Evolutionary conservation across 2,797 vertebrate genomes (phyloP).

Genomic region (Poeciliopsis gracilis): DNA sequence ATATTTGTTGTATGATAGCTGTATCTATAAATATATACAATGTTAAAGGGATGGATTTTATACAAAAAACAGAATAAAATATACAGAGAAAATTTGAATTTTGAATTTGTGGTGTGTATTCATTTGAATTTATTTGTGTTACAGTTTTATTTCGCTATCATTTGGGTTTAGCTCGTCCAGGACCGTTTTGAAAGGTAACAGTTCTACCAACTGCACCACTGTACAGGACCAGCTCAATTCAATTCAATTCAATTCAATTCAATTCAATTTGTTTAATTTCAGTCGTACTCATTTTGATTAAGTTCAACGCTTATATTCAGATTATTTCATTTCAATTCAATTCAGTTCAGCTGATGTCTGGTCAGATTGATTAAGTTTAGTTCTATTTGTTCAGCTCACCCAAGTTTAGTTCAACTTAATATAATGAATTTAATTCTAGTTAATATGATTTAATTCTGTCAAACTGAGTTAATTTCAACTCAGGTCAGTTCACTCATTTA

Average conservation of each 20-base stretch:
- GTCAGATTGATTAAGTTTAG: not conserved
- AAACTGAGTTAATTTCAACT: not conserved
- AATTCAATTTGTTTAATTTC: not conserved
- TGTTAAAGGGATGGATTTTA: constrained; percentile 78
- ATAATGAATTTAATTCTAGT: not conserved
- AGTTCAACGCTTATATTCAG: not conserved
- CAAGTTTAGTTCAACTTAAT: not conserved
- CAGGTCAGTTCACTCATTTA: not conserved
- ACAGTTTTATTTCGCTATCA: not conserved
- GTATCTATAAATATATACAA: constrained; percentile 81
- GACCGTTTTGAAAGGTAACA: not conserved
- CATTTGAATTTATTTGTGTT: not conserved
- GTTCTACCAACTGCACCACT: too few relatives aligned
- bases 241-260: too few relatives aligned
- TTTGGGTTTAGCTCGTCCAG: not conserved
- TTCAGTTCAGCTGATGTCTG: not conserved
- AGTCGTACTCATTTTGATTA: not conserved
- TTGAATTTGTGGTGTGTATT: not conserved
- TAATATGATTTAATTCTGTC: not conserved
- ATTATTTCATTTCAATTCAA: not conserved
- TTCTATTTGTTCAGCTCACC: not conserved
- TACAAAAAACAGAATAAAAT: constrained; percentile 78
- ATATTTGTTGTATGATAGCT: constrained; percentile 82
- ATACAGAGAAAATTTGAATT: constrained; percentile 47
- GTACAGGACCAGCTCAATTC: not conserved